Conservation (phyloP, 2,888 invertebrate species). For the Harmothoe impar region DNA sequence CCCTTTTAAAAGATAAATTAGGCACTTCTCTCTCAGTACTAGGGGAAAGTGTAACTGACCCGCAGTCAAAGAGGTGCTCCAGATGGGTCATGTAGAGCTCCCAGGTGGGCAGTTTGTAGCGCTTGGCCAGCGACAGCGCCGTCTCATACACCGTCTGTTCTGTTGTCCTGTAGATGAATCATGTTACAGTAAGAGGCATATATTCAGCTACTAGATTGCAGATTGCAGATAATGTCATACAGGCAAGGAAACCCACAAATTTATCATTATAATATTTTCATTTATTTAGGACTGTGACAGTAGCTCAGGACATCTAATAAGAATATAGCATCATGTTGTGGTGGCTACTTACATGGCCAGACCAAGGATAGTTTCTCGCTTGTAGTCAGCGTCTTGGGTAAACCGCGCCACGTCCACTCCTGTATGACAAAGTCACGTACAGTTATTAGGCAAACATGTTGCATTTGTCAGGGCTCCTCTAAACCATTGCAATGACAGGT, state of each 20-base stretch:
- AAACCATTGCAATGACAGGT: too few species aligned
- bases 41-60: constrained; percentile 76
- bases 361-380: constrained; percentile 85
- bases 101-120: constrained; percentile 83
- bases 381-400: constrained; percentile 84
- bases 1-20: too few species aligned
- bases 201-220: neutral
- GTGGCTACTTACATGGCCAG: constrained; percentile 84
- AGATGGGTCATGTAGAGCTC: constrained; percentile 84
- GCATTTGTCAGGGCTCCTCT: too few species aligned
- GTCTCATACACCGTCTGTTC: constrained; percentile 83
- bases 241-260: too few species aligned
- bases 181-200: too few species aligned
- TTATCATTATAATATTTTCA: too few species aligned
- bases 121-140: constrained; percentile 83
- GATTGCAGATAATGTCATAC: neutral
- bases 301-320: too few species aligned
- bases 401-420: constrained; percentile 85
- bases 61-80: constrained; percentile 83
- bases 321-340: too few species aligned
- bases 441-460: too few species aligned
- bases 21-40: too few species aligned
- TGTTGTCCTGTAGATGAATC: constrained; percentile 81
- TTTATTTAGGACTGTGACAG: too few species aligned
- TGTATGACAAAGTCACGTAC: too few species aligned